Percentiles rank a stretch among this genome's conserved stretches.
phyloP scores from a whole-genome alignment of 2,113 vertebrate species.

The Vombatus ursinus region DNA sequence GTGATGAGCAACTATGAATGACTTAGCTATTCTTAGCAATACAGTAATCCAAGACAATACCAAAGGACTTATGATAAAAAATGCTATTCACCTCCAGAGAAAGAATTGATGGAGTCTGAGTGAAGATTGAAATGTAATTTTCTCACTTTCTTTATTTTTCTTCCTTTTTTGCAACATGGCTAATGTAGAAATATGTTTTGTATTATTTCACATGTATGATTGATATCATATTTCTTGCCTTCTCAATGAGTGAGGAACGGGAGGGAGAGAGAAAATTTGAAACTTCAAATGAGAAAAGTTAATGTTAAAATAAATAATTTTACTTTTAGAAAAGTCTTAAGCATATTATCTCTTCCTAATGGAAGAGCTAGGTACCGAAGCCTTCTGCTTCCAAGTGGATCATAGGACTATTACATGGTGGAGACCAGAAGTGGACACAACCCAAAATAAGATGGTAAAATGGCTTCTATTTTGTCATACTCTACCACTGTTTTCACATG shows the following conservation, averaged over 20 bases:
- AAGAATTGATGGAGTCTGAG: neutral
- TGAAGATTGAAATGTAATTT: neutral
- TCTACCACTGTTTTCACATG: neutral
- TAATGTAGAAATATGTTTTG: neutral
- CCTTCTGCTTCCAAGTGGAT: neutral
- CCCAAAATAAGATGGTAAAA: neutral
- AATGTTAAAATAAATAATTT: neutral
- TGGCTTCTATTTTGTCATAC: neutral
- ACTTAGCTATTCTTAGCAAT: neutral
- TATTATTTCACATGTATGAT: neutral
- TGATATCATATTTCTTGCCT: neutral
- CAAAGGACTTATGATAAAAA: neutral
- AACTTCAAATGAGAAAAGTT: neutral
- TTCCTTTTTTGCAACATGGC: neutral
- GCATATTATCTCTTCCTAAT: neutral
- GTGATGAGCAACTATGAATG: neutral
- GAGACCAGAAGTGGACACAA: neutral
- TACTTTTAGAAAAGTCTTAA: neutral
- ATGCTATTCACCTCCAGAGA: neutral
- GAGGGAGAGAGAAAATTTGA: neutral
- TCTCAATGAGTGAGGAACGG: neutral
- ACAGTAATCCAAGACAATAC: neutral
- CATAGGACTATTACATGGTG: neutral
- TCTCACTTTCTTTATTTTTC: neutral
- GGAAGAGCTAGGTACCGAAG: neutral